A percentile compares a stretch with the other conserved stretches of the same genome.
Evolutionary conservation across 2,797 vertebrate species (phyloP).

Genomic region (Emydoidea blandingii): DNA sequence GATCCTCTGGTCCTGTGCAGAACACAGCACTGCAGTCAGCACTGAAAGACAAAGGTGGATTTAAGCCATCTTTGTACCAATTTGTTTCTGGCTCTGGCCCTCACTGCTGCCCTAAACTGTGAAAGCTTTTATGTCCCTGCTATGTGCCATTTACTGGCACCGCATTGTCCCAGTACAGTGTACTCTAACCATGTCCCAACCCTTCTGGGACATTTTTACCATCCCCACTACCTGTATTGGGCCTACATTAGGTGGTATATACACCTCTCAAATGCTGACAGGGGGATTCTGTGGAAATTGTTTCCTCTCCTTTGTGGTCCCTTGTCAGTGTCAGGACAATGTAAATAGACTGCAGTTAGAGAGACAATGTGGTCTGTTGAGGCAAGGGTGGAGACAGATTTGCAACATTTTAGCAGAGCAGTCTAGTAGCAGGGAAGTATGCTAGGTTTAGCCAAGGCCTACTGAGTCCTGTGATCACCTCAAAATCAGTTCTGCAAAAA

Average conservation of each 20-base stretch:
- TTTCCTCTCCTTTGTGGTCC: not conserved
- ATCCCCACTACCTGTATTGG: not conserved
- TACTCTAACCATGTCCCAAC: not conserved
- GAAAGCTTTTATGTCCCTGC: not conserved
- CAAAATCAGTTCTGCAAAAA: not conserved
- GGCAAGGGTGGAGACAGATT: not conserved
- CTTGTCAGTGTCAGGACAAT: not conserved
- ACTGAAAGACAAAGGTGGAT: not conserved
- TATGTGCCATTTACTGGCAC: accelerated
- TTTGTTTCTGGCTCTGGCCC: not conserved
- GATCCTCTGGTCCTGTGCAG: not conserved
- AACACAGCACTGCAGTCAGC: not conserved
- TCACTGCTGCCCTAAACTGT: not conserved
- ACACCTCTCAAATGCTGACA: not conserved
- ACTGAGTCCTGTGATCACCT: not conserved
- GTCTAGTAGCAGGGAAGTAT: not conserved
- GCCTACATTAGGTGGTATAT: not conserved
- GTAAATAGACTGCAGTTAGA: not conserved
- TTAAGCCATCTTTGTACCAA: not conserved
- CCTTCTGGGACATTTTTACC: not conserved
- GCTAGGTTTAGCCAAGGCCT: not conserved
- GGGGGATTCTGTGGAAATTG: not conserved
- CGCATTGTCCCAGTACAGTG: not conserved
- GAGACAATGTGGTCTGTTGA: not conserved
- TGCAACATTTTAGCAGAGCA: not conserved